phyloP scores from a whole-genome alignment of 2,797 vertebrate genomes.

The Chloroceryle inda region DNA sequence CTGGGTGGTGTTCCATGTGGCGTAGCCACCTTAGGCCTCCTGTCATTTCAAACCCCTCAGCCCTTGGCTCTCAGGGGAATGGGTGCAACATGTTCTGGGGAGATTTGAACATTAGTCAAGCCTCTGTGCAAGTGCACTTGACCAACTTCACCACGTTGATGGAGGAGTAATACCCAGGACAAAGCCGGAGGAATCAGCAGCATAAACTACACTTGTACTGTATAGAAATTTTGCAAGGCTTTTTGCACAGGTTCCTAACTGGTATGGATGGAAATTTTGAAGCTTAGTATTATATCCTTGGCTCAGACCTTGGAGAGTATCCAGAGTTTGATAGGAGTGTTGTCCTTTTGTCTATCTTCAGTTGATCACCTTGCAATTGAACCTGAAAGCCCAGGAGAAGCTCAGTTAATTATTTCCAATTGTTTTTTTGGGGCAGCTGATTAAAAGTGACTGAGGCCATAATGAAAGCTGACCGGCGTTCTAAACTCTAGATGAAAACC shows the following conservation, averaged over 20 bases:
- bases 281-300: neutral
- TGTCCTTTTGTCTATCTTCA: neutral
- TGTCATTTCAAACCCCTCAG: neutral
- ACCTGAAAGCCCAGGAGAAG: neutral
- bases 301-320: neutral
- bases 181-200: neutral
- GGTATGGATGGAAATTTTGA: neutral
- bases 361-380: neutral
- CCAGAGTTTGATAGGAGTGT: neutral
- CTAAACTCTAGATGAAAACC: neutral
- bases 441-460: constrained; percentile 24
- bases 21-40: neutral
- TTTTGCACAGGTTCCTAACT: neutral
- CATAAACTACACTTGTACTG: neutral
- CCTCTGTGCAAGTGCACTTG: neutral
- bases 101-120: neutral
- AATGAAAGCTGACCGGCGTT: constrained; percentile 31
- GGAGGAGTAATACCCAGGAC: neutral
- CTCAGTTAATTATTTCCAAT: constrained; percentile 35
- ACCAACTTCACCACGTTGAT: rapidly evolving
- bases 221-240: neutral
- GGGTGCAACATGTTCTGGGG: neutral
- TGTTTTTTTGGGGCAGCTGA: neutral
- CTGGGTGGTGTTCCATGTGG: neutral
- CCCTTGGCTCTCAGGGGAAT: neutral